A percentile compares a stretch with the other conserved stretches of the same genome.
Evolutionary conservation across 2,797 vertebrate genomes (phyloP).

Genomic region (Glossophaga mutica): DNA sequence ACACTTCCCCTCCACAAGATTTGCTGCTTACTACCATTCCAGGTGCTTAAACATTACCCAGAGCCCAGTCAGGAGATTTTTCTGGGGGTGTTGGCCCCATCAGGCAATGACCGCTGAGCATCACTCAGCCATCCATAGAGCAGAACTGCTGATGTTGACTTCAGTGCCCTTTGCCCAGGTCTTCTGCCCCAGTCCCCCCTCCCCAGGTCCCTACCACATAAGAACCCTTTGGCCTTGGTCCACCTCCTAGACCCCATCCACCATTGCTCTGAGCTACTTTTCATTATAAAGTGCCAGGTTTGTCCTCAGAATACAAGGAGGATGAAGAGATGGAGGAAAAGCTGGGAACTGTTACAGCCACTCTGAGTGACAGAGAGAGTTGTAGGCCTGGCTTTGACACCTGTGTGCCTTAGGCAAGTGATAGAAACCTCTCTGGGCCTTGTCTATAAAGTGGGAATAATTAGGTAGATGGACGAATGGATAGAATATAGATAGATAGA

Average conservation of each 20-base stretch:
- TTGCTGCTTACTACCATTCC: neutral
- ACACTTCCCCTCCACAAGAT: neutral
- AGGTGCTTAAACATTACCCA: constrained; percentile 5
- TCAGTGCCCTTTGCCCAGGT: neutral
- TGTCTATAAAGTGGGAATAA: neutral
- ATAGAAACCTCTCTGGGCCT: neutral
- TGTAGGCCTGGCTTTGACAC: neutral
- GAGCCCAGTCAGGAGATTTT: neutral
- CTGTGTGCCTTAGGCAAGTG: neutral
- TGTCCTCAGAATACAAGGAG: neutral
- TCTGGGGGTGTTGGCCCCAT: neutral
- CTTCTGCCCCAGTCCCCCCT: neutral
- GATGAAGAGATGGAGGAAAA: neutral
- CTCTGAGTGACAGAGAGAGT: neutral
- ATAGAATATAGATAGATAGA: neutral
- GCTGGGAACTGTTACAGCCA: neutral
- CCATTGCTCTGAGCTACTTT: neutral
- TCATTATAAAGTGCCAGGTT: neutral
- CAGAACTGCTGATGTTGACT: neutral
- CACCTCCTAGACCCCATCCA: neutral
- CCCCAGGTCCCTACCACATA: neutral
- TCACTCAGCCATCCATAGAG: neutral
- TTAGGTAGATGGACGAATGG: neutral
- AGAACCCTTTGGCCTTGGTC: neutral
- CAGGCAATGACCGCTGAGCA: neutral